phyloP scores from a whole-genome alignment of 2,888 invertebrate genomes.

The Dexiosoma caninum region DNA sequence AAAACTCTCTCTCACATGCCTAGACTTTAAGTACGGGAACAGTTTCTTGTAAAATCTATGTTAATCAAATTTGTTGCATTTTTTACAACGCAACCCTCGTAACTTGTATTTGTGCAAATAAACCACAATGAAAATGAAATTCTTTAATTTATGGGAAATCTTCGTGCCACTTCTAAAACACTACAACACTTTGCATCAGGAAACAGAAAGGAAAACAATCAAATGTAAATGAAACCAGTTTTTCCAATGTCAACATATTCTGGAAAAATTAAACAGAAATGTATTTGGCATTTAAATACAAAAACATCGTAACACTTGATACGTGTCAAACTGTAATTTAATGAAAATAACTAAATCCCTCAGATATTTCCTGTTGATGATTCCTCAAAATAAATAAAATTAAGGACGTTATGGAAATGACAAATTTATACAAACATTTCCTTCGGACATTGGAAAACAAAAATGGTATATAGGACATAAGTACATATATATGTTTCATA shows the following conservation, averaged over 20 bases:
- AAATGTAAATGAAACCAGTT: neutral
- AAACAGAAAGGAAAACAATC: neutral
- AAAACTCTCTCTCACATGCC: no score
- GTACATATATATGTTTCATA: no score
- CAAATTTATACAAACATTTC: no score
- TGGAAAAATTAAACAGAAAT: neutral
- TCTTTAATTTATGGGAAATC: slow-evolving; percentile 11
- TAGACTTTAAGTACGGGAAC: no score
- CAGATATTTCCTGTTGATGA: slow-evolving; percentile 1
- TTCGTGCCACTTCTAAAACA: neutral
- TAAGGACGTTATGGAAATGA: neutral
- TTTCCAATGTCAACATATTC: neutral
- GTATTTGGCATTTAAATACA: slow-evolving; percentile 6
- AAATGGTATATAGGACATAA: no score
- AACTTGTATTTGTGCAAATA: neutral
- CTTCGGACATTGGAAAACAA: no score
- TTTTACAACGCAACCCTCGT: no score
- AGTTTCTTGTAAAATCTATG: no score
- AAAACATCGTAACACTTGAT: neutral
- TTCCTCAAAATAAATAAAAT: slow-evolving; percentile 2
- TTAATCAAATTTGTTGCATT: no score
- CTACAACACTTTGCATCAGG: neutral
- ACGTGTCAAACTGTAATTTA: slow-evolving; percentile 32
- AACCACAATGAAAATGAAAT: neutral
- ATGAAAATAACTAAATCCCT: neutral